A percentile compares a stretch with the other conserved stretches of the same genome.
phyloP scores from a whole-genome alignment of 2,888 invertebrate genomes.

The Chrysolina haemoptera region DNA sequence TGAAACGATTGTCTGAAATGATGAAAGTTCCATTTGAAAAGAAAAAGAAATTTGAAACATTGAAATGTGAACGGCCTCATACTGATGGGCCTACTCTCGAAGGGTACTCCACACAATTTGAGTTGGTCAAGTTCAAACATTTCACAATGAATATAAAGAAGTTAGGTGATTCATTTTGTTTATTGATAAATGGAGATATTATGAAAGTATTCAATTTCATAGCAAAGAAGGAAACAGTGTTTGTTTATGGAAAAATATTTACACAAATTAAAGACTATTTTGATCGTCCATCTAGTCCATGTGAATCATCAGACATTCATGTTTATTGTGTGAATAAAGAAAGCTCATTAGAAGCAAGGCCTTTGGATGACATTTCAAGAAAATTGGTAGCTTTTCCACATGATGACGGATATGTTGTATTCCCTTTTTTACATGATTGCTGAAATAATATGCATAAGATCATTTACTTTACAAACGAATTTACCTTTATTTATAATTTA shows the following conservation, averaged over 20 bases:
- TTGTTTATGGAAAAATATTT: slow-evolving; percentile 13
- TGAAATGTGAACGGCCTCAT: slow-evolving; percentile 15
- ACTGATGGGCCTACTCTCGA: slow-evolving; percentile 10
- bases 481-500: too few relatives aligned
- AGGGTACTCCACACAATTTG: too few relatives aligned
- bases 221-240: not conserved
- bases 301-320: slow-evolving; percentile 21
- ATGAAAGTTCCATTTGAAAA: not conserved
- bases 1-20: slow-evolving; percentile 21
- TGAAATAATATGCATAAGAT: too few relatives aligned
- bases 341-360: not conserved
- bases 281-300: not conserved
- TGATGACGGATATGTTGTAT: slow-evolving; percentile 17
- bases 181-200: slow-evolving; percentile 12
- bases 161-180: too few relatives aligned
- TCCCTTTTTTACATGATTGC: slow-evolving; percentile 19
- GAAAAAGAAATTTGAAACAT: not conserved
- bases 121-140: too few relatives aligned
- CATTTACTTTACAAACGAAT: too few relatives aligned
- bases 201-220: slow-evolving; percentile 13
- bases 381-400: slow-evolving; percentile 20
- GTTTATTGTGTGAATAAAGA: slow-evolving; percentile 7
- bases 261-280: not conserved
- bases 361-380: slow-evolving; percentile 5
- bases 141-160: too few relatives aligned